phyloP scores from a whole-genome alignment of 1,140 invertebrate genomes.

The Drosophila punjabiensis region DNA sequence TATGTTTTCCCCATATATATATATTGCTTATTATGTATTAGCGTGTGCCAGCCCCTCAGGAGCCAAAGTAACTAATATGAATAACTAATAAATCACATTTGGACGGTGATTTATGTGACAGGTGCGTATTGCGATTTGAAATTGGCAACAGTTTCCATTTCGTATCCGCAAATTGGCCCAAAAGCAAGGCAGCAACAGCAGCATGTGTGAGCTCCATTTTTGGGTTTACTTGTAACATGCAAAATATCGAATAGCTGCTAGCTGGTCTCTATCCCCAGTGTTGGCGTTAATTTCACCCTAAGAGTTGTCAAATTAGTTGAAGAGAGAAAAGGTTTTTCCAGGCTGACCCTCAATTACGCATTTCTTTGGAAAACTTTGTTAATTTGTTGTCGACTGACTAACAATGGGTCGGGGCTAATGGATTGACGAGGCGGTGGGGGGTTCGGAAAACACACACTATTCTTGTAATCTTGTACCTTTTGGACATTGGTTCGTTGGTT shows the following conservation, averaged over 20 bases:
- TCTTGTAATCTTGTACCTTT: conserved; percentile 1
- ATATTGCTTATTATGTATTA: conserved; percentile 79
- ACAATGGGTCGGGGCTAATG: conserved; percentile 58
- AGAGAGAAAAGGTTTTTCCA: conserved; percentile 15
- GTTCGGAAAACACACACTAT: conserved; percentile 16
- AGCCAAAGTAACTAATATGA: conserved; percentile 78
- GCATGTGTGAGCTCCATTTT: conserved; percentile 35
- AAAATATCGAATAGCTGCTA: conserved; percentile 34
- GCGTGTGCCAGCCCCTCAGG: conserved; percentile 68
- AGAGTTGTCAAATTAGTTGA: conserved; percentile 50
- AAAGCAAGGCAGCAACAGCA: conserved; percentile 27
- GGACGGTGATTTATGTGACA: conserved; percentile 81
- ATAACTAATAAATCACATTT: conserved; percentile 82
- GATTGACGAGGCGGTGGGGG: neutral
- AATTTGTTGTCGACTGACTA: conserved; percentile 72
- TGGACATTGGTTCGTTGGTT: conserved; percentile 40
- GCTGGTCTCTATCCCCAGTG: conserved; percentile 8
- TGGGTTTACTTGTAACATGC: conserved; percentile 25
- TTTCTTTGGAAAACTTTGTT: conserved; percentile 77
- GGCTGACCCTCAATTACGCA: conserved; percentile 64
- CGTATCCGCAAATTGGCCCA: conserved; percentile 65
- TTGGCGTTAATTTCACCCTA: conserved; percentile 56
- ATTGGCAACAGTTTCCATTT: conserved; percentile 81
- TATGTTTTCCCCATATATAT: conserved; percentile 51
- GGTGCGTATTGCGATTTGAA: conserved; percentile 83